Evolutionary conservation across 2,113 vertebrate genomes (phyloP).

Genomic region (Neofelis nebulosa): DNA sequence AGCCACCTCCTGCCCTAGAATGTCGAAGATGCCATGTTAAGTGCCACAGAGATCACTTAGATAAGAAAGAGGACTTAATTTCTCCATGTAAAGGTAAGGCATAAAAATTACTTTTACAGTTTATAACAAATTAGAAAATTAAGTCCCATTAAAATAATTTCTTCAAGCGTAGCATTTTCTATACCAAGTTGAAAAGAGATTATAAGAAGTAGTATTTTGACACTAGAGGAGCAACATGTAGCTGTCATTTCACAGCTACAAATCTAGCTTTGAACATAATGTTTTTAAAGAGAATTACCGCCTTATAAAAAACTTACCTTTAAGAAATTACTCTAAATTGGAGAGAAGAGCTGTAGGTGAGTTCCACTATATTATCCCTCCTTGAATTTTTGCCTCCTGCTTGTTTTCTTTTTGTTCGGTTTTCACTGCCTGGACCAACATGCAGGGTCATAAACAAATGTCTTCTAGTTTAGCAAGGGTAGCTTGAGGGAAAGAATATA

Average conservation of each 20-base stretch:
- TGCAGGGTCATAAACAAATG: not conserved
- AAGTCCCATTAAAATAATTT: not conserved
- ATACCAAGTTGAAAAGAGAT: slow-evolving; percentile 4
- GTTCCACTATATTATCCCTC: not conserved
- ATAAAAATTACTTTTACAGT: not conserved
- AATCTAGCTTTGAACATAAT: not conserved
- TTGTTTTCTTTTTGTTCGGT: not conserved
- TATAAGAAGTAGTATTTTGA: not conserved
- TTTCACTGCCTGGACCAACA: not conserved
- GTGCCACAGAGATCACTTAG: slow-evolving; percentile 99
- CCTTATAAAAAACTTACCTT: not conserved
- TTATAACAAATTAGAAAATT: slow-evolving; percentile 21
- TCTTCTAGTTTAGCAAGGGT: not conserved
- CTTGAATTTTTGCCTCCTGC: not conserved
- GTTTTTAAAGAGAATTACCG: not conserved
- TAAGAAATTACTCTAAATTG: not conserved
- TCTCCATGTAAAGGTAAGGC: slow-evolving; percentile 97
- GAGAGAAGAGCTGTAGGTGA: not conserved
- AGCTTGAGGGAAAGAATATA: not conserved
- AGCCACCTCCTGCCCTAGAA: slow-evolving; percentile 96
- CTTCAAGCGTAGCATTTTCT: slow-evolving; percentile 8
- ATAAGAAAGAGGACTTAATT: slow-evolving; percentile 98
- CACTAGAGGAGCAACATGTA: not conserved
- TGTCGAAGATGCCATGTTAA: slow-evolving; percentile 98
- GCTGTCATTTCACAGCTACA: not conserved